Evolutionary conservation across 1,140 invertebrate species (phyloP), one percentile per base, ranked within the genome.

Genomic region (Pogonomyrmex californicus): DNA sequence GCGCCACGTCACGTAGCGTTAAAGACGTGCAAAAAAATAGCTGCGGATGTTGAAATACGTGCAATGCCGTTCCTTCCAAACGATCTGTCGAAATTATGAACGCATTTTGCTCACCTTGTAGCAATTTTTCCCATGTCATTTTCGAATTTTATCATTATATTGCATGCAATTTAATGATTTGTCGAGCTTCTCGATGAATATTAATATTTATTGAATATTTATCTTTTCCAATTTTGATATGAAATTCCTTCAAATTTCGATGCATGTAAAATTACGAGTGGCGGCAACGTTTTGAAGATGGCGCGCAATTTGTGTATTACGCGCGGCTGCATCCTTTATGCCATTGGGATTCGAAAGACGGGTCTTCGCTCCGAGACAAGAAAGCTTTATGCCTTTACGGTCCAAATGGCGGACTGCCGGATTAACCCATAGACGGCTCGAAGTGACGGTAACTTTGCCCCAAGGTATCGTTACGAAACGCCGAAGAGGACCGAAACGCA

Each of bases 321-420:
- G 58, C 66, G 23, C n/a, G 10, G 73, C 66, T 54, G 76, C 47
- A 60, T 78, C 68, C 51, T 65, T 78, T 51, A 68, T n/a, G 33
- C 49, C 54, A 89, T 78, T 87, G 78, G 87, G 87, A 91, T 90
- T 91, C 70, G 60, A 87, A 71, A 91, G 85, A 89, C 63, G 65
- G 63, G 63, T 78, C 71, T 54, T 66, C 36, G 78, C 68, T 88
- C 85, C 85, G 38, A 85, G 87, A 85, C 65, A 86, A 81, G 75
- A 68, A 89, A 76, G 90, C 76, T 91, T 91, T 91, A 91, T 91
- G 87, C 56, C 79, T 91, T 91, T 91, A 91, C 65, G 76, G 71
- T 78, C 68, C 56, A 56, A 90, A 90, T 79, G 36, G 51, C 70
- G 86, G 83, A 81, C 82, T 87, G 78, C 75, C 60, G 88, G 83